Conservation (phyloP, 2,888 invertebrate genomes). For the Xestia c-nigrum region DNA sequence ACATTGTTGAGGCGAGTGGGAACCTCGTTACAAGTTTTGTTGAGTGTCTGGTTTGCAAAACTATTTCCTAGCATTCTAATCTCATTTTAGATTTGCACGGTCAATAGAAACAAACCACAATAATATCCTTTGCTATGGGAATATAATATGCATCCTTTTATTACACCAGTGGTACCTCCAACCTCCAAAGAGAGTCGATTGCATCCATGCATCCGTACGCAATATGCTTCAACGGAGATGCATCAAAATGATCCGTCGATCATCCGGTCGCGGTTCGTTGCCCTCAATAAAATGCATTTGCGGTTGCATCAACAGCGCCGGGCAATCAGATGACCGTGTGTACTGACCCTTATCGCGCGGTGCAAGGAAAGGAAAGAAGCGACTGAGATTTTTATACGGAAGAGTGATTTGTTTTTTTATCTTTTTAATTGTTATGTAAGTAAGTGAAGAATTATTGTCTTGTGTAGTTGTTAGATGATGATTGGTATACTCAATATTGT, state of each 20-base stretch:
- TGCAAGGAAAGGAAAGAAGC: conserved; percentile 50
- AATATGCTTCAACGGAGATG: conserved; percentile 58
- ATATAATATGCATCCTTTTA: conserved; percentile 4
- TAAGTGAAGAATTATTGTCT: not conserved
- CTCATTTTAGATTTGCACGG: conserved; percentile 33
- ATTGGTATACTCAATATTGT: not conserved
- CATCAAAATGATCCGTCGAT: conserved; percentile 69
- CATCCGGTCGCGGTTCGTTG: conserved; percentile 77
- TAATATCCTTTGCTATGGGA: not conserved
- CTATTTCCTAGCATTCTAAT: conserved; percentile 20
- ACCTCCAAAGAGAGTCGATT: conserved; percentile 38
- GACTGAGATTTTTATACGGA: not conserved
- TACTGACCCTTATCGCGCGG: conserved; percentile 72
- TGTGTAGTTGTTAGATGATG: not conserved
- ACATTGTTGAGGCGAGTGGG: conserved; percentile 34
- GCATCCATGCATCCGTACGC: conserved; percentile 38
- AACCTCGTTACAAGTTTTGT: conserved; percentile 30
- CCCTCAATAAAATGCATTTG: conserved; percentile 79
- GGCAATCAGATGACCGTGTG: conserved; percentile 73
- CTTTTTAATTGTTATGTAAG: conserved; percentile 36
- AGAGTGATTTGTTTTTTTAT: conserved; percentile 6
- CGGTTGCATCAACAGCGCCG: conserved; percentile 79
- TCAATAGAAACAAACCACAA: conserved; percentile 36
- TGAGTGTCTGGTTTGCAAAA: not conserved
- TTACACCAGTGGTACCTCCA: not conserved